Evolutionary conservation across 2,888 invertebrate genomes (phyloP).

Genomic region (Piscicola geometra): DNA sequence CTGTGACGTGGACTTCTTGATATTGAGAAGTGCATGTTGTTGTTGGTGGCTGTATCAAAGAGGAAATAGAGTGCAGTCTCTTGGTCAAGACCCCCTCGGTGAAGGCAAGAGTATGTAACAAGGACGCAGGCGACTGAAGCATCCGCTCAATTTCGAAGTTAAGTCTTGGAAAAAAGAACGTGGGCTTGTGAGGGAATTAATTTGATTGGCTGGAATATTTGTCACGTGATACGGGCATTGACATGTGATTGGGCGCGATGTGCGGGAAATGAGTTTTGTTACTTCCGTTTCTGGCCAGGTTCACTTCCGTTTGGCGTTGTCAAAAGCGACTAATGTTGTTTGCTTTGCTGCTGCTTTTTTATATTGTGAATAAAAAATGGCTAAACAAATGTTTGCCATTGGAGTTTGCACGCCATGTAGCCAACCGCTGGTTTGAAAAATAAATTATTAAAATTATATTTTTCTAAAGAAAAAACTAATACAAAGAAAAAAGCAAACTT

Average conservation of each 20-base stretch:
- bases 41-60: too few species aligned
- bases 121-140: too few species aligned
- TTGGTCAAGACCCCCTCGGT: too few species aligned
- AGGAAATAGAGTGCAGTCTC: too few species aligned
- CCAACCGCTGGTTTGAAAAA: not conserved
- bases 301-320: conserved; percentile 9
- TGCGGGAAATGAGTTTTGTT: conserved; percentile 23
- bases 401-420: not conserved
- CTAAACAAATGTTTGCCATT: not conserved
- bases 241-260: conserved; percentile 21
- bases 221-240: conserved; percentile 12
- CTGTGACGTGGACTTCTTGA: too few species aligned
- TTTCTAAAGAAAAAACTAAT: not conserved
- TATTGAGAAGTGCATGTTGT: too few species aligned
- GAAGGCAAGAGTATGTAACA: too few species aligned
- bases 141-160: too few species aligned
- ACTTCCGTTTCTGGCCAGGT: not conserved
- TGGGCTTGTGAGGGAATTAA: not conserved
- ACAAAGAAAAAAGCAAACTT: not conserved
- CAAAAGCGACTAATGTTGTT: too few species aligned
- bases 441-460: not conserved
- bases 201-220: conserved; percentile 4
- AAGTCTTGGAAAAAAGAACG: too few species aligned
- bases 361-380: not conserved
- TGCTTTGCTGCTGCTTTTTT: not conserved